Base-by-base conservation (phyloP, 2,113 vertebrate genomes). In the Ophiodon elongatus region DNA sequence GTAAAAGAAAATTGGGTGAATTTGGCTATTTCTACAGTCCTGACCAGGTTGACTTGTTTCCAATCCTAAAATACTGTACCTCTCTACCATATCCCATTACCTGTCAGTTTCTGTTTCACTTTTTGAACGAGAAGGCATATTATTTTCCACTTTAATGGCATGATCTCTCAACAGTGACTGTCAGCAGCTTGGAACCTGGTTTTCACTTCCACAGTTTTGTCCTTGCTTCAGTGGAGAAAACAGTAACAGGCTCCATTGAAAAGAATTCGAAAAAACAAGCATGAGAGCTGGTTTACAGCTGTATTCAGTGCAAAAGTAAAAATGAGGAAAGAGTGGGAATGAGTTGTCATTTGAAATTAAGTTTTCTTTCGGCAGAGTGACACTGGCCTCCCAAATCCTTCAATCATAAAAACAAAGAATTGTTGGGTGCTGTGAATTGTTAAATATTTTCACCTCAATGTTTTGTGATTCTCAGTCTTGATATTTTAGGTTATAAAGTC, bases 61-160 rank as follows among this genome's bases (percentile, higher is more conserved):
- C 85, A 83, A 65, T 81, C 65, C 80, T 66, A 65, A 87, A 88
- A 86, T 76, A 76, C 63, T 75, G 41, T 83, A 89, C 76, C 69
- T 77, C 70, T 77, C 63, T 68, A 77, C 80, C 71, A 73, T 81
- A 73, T 80, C 86, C 87, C 77, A 82, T 79, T 80, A 83, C 82
- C 84, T 91, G 86, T 88, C 86, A 89, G 84, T 79, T 87, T 88
- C 72, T 76, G 77, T 91, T 92, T 83, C 33, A 50, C 67, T 85
- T 93, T 86, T 85, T 86, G 84, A 78, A 89, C 1, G 0, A 52
- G 68, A 82, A 92, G 73, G 66, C 85, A 72, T 91, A 91, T 93
- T 86, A 91, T 91, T 92, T 93, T 93, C 83, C 86, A 89, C 74
- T 91, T 87, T 91, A 87, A 91, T 85, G 76, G 86, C 67, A 89